Evolutionary conservation across 2,113 vertebrate genomes (phyloP).

Genomic region (Macroglossus sobrinus): DNA sequence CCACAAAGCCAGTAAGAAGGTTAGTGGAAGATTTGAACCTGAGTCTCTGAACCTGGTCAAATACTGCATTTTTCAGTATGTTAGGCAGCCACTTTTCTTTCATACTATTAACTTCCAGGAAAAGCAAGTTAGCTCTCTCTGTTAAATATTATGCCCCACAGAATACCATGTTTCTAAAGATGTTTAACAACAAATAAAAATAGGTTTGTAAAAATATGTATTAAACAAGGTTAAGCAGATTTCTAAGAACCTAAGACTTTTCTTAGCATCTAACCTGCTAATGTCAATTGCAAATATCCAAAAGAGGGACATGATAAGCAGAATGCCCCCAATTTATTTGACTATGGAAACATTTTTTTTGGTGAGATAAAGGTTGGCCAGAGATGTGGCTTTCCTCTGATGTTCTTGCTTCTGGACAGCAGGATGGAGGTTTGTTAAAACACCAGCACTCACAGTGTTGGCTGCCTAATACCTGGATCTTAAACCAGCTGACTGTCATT

Average conservation of each 20-base stretch:
- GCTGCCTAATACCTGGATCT: not conserved
- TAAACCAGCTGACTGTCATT: not conserved
- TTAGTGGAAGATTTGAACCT: not conserved
- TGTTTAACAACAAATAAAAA: not conserved
- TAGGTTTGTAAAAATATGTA: not conserved
- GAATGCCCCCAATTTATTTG: not conserved
- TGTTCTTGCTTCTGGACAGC: not conserved
- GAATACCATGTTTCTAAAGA: not conserved
- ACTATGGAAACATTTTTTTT: not conserved
- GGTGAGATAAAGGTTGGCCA: not conserved
- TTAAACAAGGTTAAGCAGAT: not conserved
- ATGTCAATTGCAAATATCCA: not conserved
- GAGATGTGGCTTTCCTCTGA: not conserved
- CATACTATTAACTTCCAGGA: not conserved
- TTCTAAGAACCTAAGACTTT: not conserved
- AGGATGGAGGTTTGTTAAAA: not conserved
- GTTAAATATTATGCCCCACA: not conserved
- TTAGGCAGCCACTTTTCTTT: not conserved
- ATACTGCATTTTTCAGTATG: not conserved
- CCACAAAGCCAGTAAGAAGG: not conserved
- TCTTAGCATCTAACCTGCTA: not conserved
- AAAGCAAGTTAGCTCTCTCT: not conserved
- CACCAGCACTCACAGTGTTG: not conserved
- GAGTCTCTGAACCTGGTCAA: not conserved
- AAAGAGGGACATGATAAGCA: not conserved